phyloP scores from a whole-genome alignment of 1,140 invertebrate genomes.

The Lepidostoma basale region DNA sequence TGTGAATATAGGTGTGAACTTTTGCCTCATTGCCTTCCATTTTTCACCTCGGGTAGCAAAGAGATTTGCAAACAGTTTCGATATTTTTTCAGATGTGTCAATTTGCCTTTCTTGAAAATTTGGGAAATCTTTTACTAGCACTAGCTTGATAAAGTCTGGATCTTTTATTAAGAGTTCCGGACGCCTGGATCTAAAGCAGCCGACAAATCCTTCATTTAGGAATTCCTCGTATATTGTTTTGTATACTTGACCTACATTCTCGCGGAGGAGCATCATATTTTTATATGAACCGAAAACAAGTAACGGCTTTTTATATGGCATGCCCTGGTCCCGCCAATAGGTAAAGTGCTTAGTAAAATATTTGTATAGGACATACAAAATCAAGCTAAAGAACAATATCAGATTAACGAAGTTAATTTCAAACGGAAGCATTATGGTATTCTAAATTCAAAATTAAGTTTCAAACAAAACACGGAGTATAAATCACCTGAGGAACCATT shows the following conservation, averaged over 20 bases:
- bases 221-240: conserved; percentile 45
- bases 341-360: conserved; percentile 42
- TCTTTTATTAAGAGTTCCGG: conserved; percentile 61
- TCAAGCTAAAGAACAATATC: conserved; percentile 4
- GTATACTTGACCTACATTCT: conserved; percentile 19
- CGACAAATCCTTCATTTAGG: conserved; percentile 47
- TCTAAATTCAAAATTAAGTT: no score
- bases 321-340: conserved; percentile 58
- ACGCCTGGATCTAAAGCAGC: conserved; percentile 51
- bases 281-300: conserved; percentile 51
- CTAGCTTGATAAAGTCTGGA: conserved; percentile 57
- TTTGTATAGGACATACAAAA: no score
- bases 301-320: conserved; percentile 49
- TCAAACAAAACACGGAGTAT: no score
- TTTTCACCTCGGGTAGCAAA: conserved; percentile 49
- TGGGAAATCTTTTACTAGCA: conserved; percentile 63
- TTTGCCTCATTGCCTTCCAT: conserved; percentile 57
- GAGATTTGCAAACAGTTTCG: conserved; percentile 46
- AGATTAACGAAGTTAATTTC: neutral
- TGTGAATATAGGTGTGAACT: conserved; percentile 51
- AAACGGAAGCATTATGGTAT: neutral
- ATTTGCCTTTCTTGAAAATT: conserved; percentile 55
- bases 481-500: no score
- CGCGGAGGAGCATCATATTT: conserved; percentile 14
- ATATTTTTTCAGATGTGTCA: conserved; percentile 45